A percentile compares a stretch with the other conserved stretches of the same genome.
Evolutionary conservation across 2,888 invertebrate genomes (phyloP).

Genomic region (Linnaemya vulpina): DNA sequence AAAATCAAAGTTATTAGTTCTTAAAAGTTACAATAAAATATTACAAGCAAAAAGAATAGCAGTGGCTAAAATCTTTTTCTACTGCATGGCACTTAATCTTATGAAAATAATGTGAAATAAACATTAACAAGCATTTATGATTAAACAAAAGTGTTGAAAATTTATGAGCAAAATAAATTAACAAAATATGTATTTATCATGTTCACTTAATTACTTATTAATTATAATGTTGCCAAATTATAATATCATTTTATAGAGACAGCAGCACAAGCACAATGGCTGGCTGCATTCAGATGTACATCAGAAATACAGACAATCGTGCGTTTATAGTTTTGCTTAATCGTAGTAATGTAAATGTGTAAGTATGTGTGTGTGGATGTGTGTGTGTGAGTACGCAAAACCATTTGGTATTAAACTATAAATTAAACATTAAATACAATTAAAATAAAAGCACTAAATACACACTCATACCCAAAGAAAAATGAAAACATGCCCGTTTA

Average conservation of each 20-base stretch:
- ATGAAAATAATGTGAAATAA: background rate
- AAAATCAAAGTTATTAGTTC: too few relatives aligned
- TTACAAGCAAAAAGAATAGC: background rate
- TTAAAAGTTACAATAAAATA: too few relatives aligned
- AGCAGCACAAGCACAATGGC: background rate
- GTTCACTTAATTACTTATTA: constrained; percentile 56
- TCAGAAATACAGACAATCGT: background rate
- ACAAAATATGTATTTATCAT: constrained; percentile 18
- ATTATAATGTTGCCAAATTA: constrained; percentile 61
- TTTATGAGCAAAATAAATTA: constrained; percentile 17
- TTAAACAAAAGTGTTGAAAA: constrained; percentile 27
- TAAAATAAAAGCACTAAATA: constrained; percentile 58
- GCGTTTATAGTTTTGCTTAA: background rate
- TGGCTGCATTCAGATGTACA: background rate
- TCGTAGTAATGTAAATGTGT: background rate
- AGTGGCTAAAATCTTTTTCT: background rate
- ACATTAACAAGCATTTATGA: constrained; percentile 8
- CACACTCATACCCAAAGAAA: background rate
- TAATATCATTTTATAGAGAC: constrained; percentile 26
- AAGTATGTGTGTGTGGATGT: background rate
- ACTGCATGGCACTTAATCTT: background rate
- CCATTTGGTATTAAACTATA: constrained; percentile 64
- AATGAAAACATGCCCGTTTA: constrained; percentile 23
- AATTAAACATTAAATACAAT: constrained; percentile 67
- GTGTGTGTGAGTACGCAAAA: constrained; percentile 21